These are phyloP conservation scores for Xiphorhynchus erythropygius DNA, from an alignment of 2,797 vertebrate genomes.

Conservation along the genomic window DNA sequence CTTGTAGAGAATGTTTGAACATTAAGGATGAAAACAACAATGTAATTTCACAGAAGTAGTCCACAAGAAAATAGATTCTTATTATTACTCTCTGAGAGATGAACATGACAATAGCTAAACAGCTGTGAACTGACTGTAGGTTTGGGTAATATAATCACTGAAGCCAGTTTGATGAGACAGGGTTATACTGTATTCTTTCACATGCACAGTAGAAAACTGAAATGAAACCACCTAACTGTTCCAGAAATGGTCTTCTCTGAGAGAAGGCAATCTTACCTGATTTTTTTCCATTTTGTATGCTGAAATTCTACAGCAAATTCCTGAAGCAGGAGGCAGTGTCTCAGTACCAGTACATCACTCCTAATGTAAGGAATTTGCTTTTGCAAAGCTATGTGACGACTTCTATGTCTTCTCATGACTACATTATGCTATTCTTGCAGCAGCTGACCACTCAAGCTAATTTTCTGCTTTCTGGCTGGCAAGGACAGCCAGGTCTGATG, in stretches of 20 bases:
- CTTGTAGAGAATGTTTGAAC: background rate
- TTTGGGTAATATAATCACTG: background rate
- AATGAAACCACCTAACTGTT: background rate
- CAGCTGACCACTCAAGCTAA: background rate
- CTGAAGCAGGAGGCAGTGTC: background rate
- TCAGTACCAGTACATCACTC: background rate
- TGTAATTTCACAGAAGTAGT: background rate
- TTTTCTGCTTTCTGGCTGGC: background rate
- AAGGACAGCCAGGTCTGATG: background rate
- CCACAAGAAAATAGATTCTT: background rate
- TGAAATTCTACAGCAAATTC: background rate
- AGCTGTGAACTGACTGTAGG: background rate
- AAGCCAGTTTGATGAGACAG: background rate
- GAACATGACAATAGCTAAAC: background rate
- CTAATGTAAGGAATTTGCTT: background rate
- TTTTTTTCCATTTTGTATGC: background rate
- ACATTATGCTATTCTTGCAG: background rate
- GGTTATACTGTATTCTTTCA: background rate
- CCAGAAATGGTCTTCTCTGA: background rate
- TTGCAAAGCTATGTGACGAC: background rate
- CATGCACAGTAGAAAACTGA: rapidly evolving
- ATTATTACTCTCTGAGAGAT: background rate
- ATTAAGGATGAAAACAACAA: background rate
- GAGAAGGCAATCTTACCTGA: background rate
- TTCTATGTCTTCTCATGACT: background rate